Conservation (phyloP, 2,888 invertebrate species). For the Microplitis deprimator region DNA sequence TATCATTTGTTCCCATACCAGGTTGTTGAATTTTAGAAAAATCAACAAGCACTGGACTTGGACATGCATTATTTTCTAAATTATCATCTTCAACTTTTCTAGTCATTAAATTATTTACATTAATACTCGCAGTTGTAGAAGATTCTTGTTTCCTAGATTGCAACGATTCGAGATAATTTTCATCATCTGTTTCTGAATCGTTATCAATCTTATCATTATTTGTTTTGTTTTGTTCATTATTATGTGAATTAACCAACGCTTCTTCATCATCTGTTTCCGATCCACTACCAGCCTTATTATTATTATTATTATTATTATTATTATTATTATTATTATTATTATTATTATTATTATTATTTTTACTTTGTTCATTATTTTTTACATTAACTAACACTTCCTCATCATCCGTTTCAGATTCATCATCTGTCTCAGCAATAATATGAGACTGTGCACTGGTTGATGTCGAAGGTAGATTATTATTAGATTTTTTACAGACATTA, state of each 20-base stretch:
- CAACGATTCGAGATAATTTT: slow-evolving; percentile 8
- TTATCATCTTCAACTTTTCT: neutral
- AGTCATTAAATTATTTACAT: neutral
- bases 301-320: neutral
- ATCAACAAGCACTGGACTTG: slow-evolving; percentile 39
- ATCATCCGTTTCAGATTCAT: slow-evolving; percentile 42
- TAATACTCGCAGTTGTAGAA: neutral
- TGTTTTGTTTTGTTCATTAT: neutral
- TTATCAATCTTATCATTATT: slow-evolving; percentile 18
- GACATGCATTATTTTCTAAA: neutral
- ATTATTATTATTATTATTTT: neutral
- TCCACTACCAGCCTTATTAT: neutral
- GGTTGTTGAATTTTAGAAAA: slow-evolving; percentile 11
- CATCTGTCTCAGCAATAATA: slow-evolving; percentile 46
- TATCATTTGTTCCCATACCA: slow-evolving; percentile 33
- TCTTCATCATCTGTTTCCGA: neutral
- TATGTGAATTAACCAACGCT: neutral
- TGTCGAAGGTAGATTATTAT: neutral
- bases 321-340: neutral
- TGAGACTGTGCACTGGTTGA: neutral
- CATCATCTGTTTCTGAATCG: slow-evolving; percentile 46
- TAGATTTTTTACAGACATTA: neutral
- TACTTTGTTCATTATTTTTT: neutral
- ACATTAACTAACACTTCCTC: slow-evolving; percentile 17
- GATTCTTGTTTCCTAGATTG: neutral